Percentiles rank a stretch among this genome's conserved stretches.
Conservation (phyloP, 2,888 invertebrate species). For the Sepioteuthis lessoniana region DNA sequence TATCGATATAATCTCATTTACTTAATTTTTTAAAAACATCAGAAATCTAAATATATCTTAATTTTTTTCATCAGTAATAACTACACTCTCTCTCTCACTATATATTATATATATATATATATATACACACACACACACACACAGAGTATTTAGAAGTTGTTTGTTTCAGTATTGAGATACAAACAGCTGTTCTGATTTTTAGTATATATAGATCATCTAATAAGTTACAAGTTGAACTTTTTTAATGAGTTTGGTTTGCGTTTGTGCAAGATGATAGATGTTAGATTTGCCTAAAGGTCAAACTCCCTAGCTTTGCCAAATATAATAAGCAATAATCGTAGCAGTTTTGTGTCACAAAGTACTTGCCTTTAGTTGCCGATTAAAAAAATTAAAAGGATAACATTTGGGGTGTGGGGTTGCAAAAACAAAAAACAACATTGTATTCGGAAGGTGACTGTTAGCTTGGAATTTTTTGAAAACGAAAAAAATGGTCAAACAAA, state of each 20-base stretch:
- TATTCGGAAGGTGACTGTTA: background rate
- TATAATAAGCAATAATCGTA: constrained; percentile 18
- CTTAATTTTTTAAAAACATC: too few relatives aligned
- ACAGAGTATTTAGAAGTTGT: background rate
- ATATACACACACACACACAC: too few relatives aligned
- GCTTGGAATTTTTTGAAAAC: background rate
- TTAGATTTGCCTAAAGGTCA: background rate
- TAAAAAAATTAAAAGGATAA: background rate
- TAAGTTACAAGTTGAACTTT: background rate
- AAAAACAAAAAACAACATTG: background rate
- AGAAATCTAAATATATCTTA: too few relatives aligned
- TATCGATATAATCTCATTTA: too few relatives aligned
- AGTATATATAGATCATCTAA: background rate
- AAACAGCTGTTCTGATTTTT: background rate
- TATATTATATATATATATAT: too few relatives aligned
- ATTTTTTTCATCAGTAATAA: too few relatives aligned
- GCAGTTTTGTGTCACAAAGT: constrained; percentile 14
- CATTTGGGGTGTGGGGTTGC: background rate
- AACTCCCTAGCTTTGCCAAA: background rate
- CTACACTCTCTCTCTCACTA: too few relatives aligned
- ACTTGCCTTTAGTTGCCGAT: background rate
- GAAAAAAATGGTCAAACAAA: background rate
- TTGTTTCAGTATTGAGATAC: background rate
- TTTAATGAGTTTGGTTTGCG: background rate
- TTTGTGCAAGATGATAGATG: constrained; percentile 33